These are phyloP conservation scores for Napeogenes sylphis DNA, from an alignment of 2,888 invertebrate species.

Conservation along the genomic window DNA sequence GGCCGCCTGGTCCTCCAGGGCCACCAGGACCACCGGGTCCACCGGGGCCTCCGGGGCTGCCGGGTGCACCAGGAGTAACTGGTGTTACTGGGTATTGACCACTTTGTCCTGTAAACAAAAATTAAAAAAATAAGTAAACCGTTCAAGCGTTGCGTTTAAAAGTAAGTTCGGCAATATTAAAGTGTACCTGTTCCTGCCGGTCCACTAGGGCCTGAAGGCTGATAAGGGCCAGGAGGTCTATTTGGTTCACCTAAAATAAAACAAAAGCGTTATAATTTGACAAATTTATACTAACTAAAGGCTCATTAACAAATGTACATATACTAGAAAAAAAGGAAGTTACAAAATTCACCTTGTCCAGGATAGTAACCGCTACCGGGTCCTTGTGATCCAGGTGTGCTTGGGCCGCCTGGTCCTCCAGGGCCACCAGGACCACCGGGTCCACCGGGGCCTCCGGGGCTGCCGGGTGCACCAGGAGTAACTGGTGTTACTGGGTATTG, in stretches of 20 bases:
- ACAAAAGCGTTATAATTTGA: too few species aligned
- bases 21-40: conserved; percentile 39
- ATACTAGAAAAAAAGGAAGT: too few species aligned
- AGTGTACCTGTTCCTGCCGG: conserved; percentile 8
- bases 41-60: conserved; percentile 25
- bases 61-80: conserved; percentile 29
- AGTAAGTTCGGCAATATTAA: not conserved
- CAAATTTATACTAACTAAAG: too few species aligned
- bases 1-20: conserved; percentile 33
- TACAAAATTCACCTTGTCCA: conserved; percentile 9
- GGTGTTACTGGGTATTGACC: conserved; percentile 54
- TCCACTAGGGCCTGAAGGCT: conserved; percentile 2
- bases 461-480: conserved; percentile 24
- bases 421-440: conserved; percentile 37
- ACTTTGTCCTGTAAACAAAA: conserved; percentile 46
- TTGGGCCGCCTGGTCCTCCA: conserved; percentile 38
- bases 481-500: conserved; percentile 48
- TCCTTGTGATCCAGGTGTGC: not conserved
- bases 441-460: conserved; percentile 40
- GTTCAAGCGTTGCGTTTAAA: too few species aligned
- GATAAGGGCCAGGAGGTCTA: conserved; percentile 37
- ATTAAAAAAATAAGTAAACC: too few species aligned
- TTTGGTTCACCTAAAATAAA: conserved; percentile 40
- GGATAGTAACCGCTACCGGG: conserved; percentile 19
- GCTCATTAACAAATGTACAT: too few species aligned